Evolutionary conservation across 2,888 invertebrate genomes (phyloP).

Genomic region (Plutella xylostella): DNA sequence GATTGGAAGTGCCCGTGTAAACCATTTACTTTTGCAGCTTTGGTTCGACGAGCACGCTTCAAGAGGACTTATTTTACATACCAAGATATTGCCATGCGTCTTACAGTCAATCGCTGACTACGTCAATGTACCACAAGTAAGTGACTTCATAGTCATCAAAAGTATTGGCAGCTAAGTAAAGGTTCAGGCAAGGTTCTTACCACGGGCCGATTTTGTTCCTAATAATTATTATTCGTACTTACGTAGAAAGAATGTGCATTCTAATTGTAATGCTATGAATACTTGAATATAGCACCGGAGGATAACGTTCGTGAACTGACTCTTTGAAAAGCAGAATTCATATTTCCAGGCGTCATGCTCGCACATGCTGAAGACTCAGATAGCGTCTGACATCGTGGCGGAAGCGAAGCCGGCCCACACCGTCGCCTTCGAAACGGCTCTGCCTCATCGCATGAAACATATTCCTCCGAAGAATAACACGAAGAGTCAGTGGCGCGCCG

Average conservation of each 20-base stretch:
- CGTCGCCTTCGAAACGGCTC: conserved; percentile 60
- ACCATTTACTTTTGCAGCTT: conserved; percentile 30
- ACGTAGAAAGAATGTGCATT: not conserved
- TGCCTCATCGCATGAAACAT: conserved; percentile 63
- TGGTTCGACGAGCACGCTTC: conserved; percentile 64
- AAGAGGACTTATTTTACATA: conserved; percentile 42
- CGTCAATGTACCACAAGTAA: conserved; percentile 37
- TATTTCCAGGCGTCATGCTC: conserved; percentile 50
- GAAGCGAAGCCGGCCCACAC: conserved; percentile 55
- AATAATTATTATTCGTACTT: not conserved
- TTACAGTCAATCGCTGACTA: conserved; percentile 41
- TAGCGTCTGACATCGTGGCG: conserved; percentile 57
- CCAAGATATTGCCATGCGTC: conserved; percentile 54
- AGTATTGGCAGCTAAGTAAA: too few species aligned
- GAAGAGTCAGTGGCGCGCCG: conserved; percentile 63
- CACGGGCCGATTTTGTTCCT: not conserved
- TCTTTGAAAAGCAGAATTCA: not conserved
- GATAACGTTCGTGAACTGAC: not conserved
- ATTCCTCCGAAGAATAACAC: conserved; percentile 66
- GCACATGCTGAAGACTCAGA: conserved; percentile 55
- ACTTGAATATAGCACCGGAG: not conserved
- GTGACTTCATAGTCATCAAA: not conserved
- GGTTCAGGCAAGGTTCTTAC: too few species aligned
- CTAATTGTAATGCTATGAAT: not conserved
- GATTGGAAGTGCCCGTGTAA: too few species aligned